Evolutionary conservation across 1,140 invertebrate species (phyloP).

Genomic region (Temnothorax longispinosus): DNA sequence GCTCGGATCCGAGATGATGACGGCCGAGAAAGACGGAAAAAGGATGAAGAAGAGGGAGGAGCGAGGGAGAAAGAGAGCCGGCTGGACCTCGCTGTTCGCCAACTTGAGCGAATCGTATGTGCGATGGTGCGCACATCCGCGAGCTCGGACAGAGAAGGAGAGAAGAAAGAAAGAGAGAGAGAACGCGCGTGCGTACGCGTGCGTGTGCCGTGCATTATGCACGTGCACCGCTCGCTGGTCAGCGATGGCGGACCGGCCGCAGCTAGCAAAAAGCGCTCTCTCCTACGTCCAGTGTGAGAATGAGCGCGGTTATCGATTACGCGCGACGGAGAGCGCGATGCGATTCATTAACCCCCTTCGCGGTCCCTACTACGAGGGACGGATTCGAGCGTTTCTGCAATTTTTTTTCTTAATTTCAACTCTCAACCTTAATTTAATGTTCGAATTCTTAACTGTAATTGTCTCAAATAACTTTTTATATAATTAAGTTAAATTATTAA

Average conservation of each 20-base stretch:
- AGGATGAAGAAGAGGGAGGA: neutral
- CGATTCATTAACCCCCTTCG: conserved; percentile 44
- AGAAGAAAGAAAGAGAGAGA: conserved; percentile 36
- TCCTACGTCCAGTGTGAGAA: conserved; percentile 40
- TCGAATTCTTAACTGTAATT: neutral
- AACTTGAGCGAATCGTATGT: conserved; percentile 83
- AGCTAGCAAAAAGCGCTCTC: conserved; percentile 42
- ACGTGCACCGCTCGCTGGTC: conserved; percentile 65
- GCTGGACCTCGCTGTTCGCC: conserved; percentile 75
- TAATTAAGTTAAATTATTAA: neutral
- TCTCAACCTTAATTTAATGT: neutral
- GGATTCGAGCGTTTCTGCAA: neutral
- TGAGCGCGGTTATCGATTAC: conserved; percentile 55
- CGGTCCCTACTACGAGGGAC: conserved; percentile 11
- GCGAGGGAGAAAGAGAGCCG: conserved; percentile 28
- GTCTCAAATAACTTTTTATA: neutral
- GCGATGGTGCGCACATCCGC: conserved; percentile 84
- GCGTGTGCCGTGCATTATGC: conserved; percentile 66
- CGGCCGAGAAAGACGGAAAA: conserved; percentile 26
- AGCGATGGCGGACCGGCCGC: conserved; percentile 56
- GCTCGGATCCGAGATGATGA: conserved; percentile 51
- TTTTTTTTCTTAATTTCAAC: neutral
- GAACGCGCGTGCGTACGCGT: conserved; percentile 16
- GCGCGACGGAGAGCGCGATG: conserved; percentile 47
- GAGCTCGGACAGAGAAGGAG: conserved; percentile 54